A percentile compares a stretch with the other conserved stretches of the same genome.
phyloP scores from a whole-genome alignment of 2,888 invertebrate genomes.

The Mactromeris polynyma region DNA sequence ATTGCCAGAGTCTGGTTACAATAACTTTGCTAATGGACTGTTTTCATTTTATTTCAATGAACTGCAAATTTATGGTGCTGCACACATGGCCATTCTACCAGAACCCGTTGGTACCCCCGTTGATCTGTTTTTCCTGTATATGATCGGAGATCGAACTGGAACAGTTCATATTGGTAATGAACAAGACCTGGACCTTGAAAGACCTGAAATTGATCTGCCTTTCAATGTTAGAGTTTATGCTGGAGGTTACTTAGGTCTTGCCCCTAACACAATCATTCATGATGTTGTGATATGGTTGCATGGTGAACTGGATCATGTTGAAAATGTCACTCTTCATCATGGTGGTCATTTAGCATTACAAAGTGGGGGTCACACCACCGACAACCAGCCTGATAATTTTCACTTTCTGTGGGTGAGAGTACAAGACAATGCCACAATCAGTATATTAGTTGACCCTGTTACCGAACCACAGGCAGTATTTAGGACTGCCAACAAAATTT shows the following conservation, averaged over 20 bases:
- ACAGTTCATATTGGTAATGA: slow-evolving; percentile 78
- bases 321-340: slow-evolving; percentile 77
- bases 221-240: slow-evolving; percentile 76
- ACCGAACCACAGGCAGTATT: slow-evolving; percentile 65
- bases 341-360: slow-evolving; percentile 73
- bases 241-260: slow-evolving; percentile 74
- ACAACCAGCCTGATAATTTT: slow-evolving; percentile 59
- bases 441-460: slow-evolving; percentile 71
- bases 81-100: slow-evolving; percentile 75
- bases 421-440: slow-evolving; percentile 77
- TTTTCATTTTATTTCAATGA: slow-evolving; percentile 75
- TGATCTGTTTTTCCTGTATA: slow-evolving; percentile 77
- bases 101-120: slow-evolving; percentile 64
- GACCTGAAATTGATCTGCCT: slow-evolving; percentile 77
- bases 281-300: slow-evolving; percentile 80
- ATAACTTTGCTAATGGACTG: slow-evolving; percentile 67
- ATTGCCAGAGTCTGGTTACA: slow-evolving; percentile 71
- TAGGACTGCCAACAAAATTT: slow-evolving; percentile 61
- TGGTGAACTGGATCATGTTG: slow-evolving; percentile 75
- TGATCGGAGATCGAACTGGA: slow-evolving; percentile 82
- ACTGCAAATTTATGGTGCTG: slow-evolving; percentile 76
- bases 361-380: slow-evolving; percentile 70
- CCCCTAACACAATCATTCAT: slow-evolving; percentile 77
- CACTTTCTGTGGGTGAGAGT: slow-evolving; percentile 72
- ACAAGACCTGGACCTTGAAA: slow-evolving; percentile 74